A percentile compares a stretch with the other conserved stretches of the same genome.
Conservation (phyloP, 2,888 invertebrate genomes). For the Drosophila cognata region DNA sequence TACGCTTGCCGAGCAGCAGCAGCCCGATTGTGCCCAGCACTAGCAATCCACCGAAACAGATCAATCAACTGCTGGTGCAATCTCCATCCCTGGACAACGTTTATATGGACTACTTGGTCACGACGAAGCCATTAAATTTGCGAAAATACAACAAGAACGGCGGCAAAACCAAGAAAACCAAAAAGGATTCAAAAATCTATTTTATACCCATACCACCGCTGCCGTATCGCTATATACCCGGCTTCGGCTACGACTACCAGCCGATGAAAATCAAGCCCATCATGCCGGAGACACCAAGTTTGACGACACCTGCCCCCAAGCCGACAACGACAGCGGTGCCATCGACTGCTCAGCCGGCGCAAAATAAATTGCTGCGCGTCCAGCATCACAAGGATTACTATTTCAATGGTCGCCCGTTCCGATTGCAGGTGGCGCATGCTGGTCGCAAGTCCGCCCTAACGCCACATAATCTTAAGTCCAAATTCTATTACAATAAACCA, state of each 20-base stretch:
- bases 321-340: conserved; percentile 25
- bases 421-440: conserved; percentile 80
- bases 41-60: conserved; percentile 8
- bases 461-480: conserved; percentile 81
- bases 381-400: conserved; percentile 81
- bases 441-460: conserved; percentile 65
- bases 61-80: conserved; percentile 66
- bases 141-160: conserved; percentile 81
- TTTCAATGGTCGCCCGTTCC: conserved; percentile 82
- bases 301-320: conserved; percentile 22
- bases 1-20: conserved; percentile 23
- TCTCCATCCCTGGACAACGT: conserved; percentile 81
- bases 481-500: conserved; percentile 84
- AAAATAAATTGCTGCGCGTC: conserved; percentile 76
- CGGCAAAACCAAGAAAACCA: conserved; percentile 80
- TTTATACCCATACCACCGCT: conserved; percentile 94
- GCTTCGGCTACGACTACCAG: conserved; percentile 93
- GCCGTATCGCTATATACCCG: conserved; percentile 94
- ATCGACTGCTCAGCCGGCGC: conserved; percentile 12
- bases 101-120: conserved; percentile 81
- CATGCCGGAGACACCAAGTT: conserved; percentile 39
- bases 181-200: conserved; percentile 92
- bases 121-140: conserved; percentile 81
- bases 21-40: conserved; percentile 8
- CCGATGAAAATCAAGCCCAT: conserved; percentile 86